Conservation (phyloP, 2,113 vertebrate species). For the Saiga tatarica region DNA sequence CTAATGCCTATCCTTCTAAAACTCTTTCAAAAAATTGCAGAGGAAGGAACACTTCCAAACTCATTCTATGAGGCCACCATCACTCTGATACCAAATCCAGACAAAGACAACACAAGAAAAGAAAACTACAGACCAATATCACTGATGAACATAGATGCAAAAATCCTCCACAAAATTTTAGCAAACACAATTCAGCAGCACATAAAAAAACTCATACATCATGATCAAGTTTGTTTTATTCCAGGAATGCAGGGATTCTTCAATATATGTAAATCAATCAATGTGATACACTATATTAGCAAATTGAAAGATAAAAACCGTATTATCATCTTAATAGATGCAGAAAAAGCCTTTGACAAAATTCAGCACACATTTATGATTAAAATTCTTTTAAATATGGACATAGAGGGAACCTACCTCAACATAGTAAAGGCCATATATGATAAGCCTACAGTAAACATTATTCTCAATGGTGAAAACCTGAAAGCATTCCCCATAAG, state of each 20-base stretch:
- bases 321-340: background rate
- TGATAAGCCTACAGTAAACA: background rate
- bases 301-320: background rate
- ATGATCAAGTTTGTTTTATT: background rate
- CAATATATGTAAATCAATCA: background rate
- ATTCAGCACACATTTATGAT: background rate
- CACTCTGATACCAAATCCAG: background rate
- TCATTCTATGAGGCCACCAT: background rate
- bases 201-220: background rate
- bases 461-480: background rate
- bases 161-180: background rate
- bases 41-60: background rate
- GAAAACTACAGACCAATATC: background rate
- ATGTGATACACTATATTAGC: background rate
- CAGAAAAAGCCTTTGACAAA: background rate
- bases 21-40: background rate
- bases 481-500: background rate
- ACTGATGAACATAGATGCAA: background rate
- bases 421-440: background rate
- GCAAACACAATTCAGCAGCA: background rate
- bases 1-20: background rate
- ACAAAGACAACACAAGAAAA: background rate
- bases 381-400: background rate
- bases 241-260: background rate
- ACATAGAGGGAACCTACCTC: background rate